Conservation (phyloP, 2,113 vertebrate genomes). For the Rhabdornis inornatus region DNA sequence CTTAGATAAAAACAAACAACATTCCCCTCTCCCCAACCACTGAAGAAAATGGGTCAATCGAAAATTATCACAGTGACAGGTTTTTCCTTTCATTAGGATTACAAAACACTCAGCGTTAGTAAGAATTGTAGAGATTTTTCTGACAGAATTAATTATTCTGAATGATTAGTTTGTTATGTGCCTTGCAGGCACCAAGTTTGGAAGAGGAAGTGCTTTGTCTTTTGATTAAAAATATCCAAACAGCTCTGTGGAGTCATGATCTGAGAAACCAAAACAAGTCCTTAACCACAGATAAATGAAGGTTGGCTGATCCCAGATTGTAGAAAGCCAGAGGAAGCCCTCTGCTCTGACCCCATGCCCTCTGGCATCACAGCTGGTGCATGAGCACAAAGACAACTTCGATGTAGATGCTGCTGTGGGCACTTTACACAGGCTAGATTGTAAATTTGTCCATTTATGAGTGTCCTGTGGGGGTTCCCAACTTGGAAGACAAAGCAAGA, state of each 20-base stretch:
- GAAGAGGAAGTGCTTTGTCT: conserved; percentile 70
- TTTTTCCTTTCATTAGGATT: conserved; percentile 61
- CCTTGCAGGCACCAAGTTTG: conserved; percentile 53
- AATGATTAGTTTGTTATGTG: conserved; percentile 63
- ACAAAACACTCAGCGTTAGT: conserved; percentile 33
- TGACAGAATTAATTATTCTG: conserved; percentile 70
- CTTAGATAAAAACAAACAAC: conserved; percentile 24
- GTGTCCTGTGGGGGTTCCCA: conserved; percentile 62
- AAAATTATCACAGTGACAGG: conserved; percentile 50
- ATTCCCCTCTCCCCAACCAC: neutral
- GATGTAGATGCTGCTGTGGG: conserved; percentile 59
- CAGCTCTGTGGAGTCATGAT: conserved; percentile 65
- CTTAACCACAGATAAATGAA: conserved; percentile 62
- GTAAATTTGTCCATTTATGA: conserved; percentile 74
- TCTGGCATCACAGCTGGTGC: conserved; percentile 72
- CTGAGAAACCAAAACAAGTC: conserved; percentile 67
- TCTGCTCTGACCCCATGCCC: conserved; percentile 54
- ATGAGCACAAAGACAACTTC: conserved; percentile 60
- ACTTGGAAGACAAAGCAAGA: conserved; percentile 56
- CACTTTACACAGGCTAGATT: conserved; percentile 66
- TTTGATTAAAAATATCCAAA: conserved; percentile 67
- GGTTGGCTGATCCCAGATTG: conserved; percentile 30
- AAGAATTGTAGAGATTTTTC: conserved; percentile 63
- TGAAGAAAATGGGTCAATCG: conserved; percentile 55
- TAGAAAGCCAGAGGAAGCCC: conserved; percentile 44